Evolutionary conservation across 2,797 vertebrate species (phyloP).

Genomic region (Danionella dracula): DNA sequence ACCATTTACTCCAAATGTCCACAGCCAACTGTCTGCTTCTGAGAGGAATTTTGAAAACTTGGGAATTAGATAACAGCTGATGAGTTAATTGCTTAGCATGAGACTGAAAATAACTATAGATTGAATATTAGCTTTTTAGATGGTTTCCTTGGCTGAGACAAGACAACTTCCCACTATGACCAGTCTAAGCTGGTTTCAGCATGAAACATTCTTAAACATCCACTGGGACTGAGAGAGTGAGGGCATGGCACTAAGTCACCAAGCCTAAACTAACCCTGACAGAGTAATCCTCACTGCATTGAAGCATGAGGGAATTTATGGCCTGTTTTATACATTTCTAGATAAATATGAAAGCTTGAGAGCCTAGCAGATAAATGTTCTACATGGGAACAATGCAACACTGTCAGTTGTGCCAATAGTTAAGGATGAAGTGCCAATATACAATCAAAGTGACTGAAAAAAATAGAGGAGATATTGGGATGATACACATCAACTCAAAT

Average conservation of each 20-base stretch:
- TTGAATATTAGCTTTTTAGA: neutral
- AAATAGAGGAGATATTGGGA: no score
- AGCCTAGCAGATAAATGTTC: no score
- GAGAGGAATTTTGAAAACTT: conserved; percentile 9
- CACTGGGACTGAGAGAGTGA: neutral
- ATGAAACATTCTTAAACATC: neutral
- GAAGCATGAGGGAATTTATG: conserved; percentile 23
- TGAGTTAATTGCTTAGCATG: neutral
- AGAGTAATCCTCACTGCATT: conserved; percentile 19
- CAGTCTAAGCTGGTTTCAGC: neutral
- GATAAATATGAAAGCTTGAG: neutral
- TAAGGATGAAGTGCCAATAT: no score
- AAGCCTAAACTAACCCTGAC: conserved; percentile 14
- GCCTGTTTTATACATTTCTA: conserved; percentile 11
- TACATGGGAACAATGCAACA: no score
- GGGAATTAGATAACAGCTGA: neutral
- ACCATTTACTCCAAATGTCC: neutral
- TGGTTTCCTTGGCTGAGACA: neutral
- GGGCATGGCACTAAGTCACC: conserved; percentile 12
- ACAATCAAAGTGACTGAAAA: no score
- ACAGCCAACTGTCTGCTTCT: neutral
- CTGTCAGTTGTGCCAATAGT: neutral
- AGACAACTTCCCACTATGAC: neutral
- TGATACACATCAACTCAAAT: no score
- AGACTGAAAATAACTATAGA: neutral